Percentiles rank a stretch among this genome's conserved stretches.
Evolutionary conservation across 2,888 invertebrate genomes (phyloP).

Genomic region (Apotomis capreana): DNA sequence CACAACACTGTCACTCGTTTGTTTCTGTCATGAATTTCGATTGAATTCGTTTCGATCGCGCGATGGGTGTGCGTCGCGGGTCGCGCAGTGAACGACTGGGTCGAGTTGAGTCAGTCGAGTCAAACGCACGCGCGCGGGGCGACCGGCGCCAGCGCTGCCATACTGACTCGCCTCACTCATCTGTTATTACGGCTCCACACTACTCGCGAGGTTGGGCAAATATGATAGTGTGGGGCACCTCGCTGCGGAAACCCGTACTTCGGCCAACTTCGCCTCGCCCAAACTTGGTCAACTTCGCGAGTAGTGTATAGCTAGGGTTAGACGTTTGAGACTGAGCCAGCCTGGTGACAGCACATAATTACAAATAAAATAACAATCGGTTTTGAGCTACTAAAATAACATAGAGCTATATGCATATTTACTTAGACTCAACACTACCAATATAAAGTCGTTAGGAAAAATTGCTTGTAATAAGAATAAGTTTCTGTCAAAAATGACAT

Average conservation of each 20-base stretch:
- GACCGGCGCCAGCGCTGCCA: constrained; percentile 45
- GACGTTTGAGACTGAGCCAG: constrained; percentile 58
- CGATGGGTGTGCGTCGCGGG: constrained; percentile 71
- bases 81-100: constrained; percentile 73
- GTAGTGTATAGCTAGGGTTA: constrained; percentile 36
- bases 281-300: too few relatives aligned
- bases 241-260: too few relatives aligned
- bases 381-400: background rate
- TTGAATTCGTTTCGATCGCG: constrained; percentile 59
- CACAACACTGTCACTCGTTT: constrained; percentile 57
- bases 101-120: constrained; percentile 45
- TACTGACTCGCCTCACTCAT: constrained; percentile 57
- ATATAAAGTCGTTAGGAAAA: too few relatives aligned
- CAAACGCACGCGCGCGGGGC: constrained; percentile 58
- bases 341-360: constrained; percentile 23
- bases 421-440: background rate
- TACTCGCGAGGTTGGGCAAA: too few relatives aligned
- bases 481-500: too few relatives aligned
- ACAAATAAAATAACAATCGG: constrained; percentile 24
- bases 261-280: too few relatives aligned
- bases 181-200: constrained; percentile 48
- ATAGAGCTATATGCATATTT: background rate
- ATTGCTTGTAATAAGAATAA: too few relatives aligned
- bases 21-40: constrained; percentile 56
- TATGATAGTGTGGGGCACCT: too few relatives aligned